Evolutionary conservation across 92 coral and sea anemone genomes (phyloP).

Genomic region (Heteractis magnifica): DNA sequence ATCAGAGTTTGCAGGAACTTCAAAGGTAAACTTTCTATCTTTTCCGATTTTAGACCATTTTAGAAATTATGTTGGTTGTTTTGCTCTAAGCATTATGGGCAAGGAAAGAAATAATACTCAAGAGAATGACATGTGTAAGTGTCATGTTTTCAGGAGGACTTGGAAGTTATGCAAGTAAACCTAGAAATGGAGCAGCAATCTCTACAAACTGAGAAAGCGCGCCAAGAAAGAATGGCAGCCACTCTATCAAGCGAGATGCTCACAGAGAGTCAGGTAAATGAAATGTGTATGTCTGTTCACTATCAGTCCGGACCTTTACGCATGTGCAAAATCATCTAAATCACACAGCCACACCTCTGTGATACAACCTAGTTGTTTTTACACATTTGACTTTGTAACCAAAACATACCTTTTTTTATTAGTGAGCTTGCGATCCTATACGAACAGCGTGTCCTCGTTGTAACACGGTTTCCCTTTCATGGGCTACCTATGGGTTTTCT

Average conservation of each 20-base stretch:
- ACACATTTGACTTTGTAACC: background rate
- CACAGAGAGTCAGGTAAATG: slow-evolving; percentile 86
- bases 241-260: slow-evolving; percentile 92
- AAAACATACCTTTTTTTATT: background rate
- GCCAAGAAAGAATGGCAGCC: slow-evolving; percentile 91
- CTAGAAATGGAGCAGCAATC: slow-evolving; percentile 73
- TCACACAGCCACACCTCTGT: background rate
- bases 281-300: background rate
- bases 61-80: background rate
- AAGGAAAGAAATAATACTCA: background rate
- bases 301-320: background rate
- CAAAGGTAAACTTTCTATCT: slow-evolving; percentile 18
- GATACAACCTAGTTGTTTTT: background rate
- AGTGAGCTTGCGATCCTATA: too few relatives aligned
- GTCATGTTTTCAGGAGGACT: slow-evolving; percentile 55
- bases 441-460: too few relatives aligned
- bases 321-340: too few relatives aligned
- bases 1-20: slow-evolving; percentile 38
- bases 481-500: background rate
- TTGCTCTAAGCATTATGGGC: background rate
- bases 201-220: slow-evolving; percentile 71
- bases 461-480: background rate
- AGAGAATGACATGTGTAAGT: too few relatives aligned
- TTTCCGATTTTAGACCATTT: background rate
- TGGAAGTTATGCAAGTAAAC: slow-evolving; percentile 69